Evolutionary conservation across 2,797 vertebrate genomes (phyloP).

Genomic region (Morus bassanus): DNA sequence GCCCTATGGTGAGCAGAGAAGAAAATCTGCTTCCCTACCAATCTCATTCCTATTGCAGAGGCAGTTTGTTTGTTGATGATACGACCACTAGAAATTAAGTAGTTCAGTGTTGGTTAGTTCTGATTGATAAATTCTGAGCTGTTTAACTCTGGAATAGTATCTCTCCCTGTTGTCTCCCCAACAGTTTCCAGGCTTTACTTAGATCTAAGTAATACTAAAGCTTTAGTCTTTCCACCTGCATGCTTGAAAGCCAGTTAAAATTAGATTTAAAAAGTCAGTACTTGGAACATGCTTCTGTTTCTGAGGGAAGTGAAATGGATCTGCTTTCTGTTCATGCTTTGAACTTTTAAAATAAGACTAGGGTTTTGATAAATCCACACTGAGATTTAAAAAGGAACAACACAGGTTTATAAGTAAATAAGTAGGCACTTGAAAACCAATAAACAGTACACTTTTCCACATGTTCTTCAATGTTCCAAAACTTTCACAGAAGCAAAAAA

Average conservation of each 20-base stretch:
- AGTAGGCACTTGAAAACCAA: neutral
- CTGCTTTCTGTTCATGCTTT: neutral
- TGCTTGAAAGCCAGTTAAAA: neutral
- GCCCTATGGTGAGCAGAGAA: neutral
- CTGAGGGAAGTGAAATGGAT: neutral
- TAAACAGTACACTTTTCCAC: fast-evolving
- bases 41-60: neutral
- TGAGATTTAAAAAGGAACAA: neutral
- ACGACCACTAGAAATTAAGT: fast-evolving
- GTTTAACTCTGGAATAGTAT: neutral
- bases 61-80: neutral
- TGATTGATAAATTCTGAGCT: neutral
- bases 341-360: neutral
- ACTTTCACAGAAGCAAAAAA: neutral
- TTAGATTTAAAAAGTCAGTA: neutral
- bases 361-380: neutral
- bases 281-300: neutral
- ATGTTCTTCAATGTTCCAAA: neutral
- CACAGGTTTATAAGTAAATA: neutral
- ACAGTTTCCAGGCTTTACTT: neutral
- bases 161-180: neutral
- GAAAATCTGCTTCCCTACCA: neutral
- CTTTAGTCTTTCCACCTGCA: neutral
- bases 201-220: neutral
- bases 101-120: neutral